A percentile compares a stretch with the other conserved stretches of the same genome.
These are phyloP conservation scores for Nebria brevicollis DNA, from an alignment of 2,888 invertebrate species.

Conservation along the genomic window DNA sequence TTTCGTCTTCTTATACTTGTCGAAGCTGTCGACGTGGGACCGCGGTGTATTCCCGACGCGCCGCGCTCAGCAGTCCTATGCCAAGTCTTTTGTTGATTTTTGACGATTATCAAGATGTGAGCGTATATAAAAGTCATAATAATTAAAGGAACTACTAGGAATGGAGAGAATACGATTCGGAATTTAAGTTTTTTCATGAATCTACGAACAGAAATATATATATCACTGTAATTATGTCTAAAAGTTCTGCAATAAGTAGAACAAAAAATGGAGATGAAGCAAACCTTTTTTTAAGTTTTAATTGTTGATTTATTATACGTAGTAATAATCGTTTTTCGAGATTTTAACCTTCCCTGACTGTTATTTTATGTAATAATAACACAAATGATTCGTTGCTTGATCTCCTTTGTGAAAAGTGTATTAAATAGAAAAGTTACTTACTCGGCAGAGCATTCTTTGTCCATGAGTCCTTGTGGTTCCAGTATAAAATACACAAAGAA, in stretches of 20 bases:
- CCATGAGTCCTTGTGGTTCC: constrained; percentile 61
- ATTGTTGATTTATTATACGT: no score
- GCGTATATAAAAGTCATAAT: constrained; percentile 70
- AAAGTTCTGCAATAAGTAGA: no score
- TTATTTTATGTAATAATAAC: no score
- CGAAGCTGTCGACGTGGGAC: neutral
- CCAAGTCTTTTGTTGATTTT: constrained; percentile 65
- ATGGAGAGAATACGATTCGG: constrained; percentile 64
- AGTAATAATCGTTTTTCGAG: no score
- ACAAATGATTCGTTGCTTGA: no score
- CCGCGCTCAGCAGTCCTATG: constrained; percentile 51
- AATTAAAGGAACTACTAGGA: constrained; percentile 69
- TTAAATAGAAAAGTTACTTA: constrained; percentile 10
- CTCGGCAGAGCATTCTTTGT: constrained; percentile 49
- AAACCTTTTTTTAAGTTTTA: no score
- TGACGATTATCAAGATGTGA: constrained; percentile 69
- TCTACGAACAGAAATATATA: constrained; percentile 52
- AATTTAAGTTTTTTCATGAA: constrained; percentile 63
- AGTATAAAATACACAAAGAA: constrained; percentile 64
- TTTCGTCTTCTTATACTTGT: constrained; percentile 10
- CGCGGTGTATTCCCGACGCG: constrained; percentile 25
- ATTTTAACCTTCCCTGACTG: no score
- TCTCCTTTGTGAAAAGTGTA: no score
- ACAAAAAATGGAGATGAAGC: no score
- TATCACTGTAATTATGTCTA: neutral